phyloP scores from a whole-genome alignment of 1,140 invertebrate genomes.

The Oedothorax gibbosus region DNA sequence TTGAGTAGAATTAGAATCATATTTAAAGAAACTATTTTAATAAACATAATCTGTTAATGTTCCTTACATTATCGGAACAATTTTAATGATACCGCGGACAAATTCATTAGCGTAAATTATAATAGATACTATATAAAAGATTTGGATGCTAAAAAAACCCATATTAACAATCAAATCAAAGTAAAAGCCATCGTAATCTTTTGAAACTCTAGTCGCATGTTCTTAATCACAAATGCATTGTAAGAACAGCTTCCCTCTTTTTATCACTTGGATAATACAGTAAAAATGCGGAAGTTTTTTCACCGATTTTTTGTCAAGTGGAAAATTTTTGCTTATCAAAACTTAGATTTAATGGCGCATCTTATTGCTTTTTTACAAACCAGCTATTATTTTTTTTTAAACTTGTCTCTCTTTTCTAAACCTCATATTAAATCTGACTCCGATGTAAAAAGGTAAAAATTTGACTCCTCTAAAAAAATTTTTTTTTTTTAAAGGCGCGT shows the following conservation, averaged over 20 bases:
- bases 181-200: slow-evolving; percentile 42
- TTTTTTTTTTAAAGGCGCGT: too few relatives aligned
- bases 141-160: slow-evolving; percentile 7
- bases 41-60: slow-evolving; percentile 61
- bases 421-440: slow-evolving; percentile 57
- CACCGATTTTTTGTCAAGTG: slow-evolving; percentile 17
- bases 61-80: slow-evolving; percentile 57
- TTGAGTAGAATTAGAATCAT: slow-evolving; percentile 53
- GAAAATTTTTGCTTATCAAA: slow-evolving; percentile 55
- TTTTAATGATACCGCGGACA: slow-evolving; percentile 59
- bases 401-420: slow-evolving; percentile 7
- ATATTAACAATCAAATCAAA: slow-evolving; percentile 56
- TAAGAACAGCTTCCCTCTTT: slow-evolving; percentile 46
- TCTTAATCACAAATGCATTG: slow-evolving; percentile 34
- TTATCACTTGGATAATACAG: slow-evolving; percentile 36
- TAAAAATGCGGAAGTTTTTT: neutral
- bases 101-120: slow-evolving; percentile 60
- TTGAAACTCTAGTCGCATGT: slow-evolving; percentile 41
- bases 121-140: slow-evolving; percentile 29
- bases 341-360: slow-evolving; percentile 54
- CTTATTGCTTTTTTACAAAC: slow-evolving; percentile 55
- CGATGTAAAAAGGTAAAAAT: slow-evolving; percentile 53
- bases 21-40: slow-evolving; percentile 60
- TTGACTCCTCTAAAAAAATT: neutral
- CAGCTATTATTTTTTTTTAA: slow-evolving; percentile 10